A percentile compares a stretch with the other conserved stretches of the same genome.
Evolutionary conservation across 2,888 invertebrate species (phyloP).

Genomic region (Galerucella calmariensis): DNA sequence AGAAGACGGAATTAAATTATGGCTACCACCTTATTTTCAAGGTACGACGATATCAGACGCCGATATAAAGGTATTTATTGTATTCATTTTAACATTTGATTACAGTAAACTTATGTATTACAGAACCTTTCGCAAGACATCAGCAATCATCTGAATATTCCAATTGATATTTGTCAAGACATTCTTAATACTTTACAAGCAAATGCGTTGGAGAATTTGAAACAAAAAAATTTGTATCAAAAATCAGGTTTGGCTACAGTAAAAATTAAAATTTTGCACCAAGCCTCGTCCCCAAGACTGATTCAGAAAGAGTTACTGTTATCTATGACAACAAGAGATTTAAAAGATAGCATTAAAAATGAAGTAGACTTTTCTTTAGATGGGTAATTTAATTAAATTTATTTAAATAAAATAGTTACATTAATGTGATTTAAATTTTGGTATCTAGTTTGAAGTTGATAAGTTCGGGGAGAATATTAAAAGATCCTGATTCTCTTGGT

Average conservation of each 20-base stretch:
- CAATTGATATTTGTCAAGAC: slow-evolving; percentile 66
- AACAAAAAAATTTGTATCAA: slow-evolving; percentile 75
- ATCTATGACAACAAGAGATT: slow-evolving; percentile 67
- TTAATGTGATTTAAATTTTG: slow-evolving; percentile 29
- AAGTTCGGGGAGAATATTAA: slow-evolving; percentile 73
- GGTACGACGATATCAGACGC: slow-evolving; percentile 65
- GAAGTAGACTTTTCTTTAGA: slow-evolving; percentile 63
- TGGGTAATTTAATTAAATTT: slow-evolving; percentile 60
- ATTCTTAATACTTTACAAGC: slow-evolving; percentile 74
- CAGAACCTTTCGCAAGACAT: slow-evolving; percentile 75
- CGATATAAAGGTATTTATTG: slow-evolving; percentile 64
- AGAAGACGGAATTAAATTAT: slow-evolving; percentile 76
- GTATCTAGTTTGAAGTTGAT: slow-evolving; percentile 77
- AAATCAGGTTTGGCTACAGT: slow-evolving; percentile 80
- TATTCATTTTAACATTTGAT: slow-evolving; percentile 24
- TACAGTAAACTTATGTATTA: slow-evolving; percentile 43
- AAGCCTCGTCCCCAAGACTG: slow-evolving; percentile 66
- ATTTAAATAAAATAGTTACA: no score
- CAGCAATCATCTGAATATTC: slow-evolving; percentile 68
- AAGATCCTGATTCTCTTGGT: slow-evolving; percentile 66
- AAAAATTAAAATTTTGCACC: slow-evolving; percentile 73
- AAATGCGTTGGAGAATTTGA: slow-evolving; percentile 78
- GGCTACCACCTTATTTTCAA: slow-evolving; percentile 77
- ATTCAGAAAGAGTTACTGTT: slow-evolving; percentile 71
- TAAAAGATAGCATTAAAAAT: slow-evolving; percentile 68